Percentiles rank a stretch among this genome's conserved stretches.
These are phyloP conservation scores for Pristionchus fissidentatus DNA, from an alignment of 2,888 invertebrate species.

Conservation along the genomic window DNA sequence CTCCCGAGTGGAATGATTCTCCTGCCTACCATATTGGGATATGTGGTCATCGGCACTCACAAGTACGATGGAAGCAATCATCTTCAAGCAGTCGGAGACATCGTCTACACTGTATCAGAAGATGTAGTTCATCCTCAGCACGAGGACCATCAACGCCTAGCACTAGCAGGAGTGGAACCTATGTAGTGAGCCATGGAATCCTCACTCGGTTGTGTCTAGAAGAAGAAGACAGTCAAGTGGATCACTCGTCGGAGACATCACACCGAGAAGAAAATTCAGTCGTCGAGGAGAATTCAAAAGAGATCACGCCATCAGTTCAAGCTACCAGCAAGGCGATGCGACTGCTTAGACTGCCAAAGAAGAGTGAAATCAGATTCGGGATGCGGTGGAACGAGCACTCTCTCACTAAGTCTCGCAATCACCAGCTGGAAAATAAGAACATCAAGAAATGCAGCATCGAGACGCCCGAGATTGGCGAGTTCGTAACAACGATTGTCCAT, in stretches of 20 bases:
- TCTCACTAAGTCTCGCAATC: background rate
- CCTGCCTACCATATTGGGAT: background rate
- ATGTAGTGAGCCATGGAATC: background rate
- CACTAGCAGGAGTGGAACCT: no score
- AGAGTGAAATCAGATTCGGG: background rate
- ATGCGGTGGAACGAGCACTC: background rate
- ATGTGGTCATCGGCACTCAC: background rate
- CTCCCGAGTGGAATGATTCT: conserved; percentile 11
- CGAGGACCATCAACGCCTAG: no score
- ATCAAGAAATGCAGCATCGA: background rate
- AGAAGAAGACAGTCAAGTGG: background rate
- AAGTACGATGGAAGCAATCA: background rate
- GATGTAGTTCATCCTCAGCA: no score
- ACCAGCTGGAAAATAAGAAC: background rate
- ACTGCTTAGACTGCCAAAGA: background rate
- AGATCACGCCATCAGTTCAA: background rate
- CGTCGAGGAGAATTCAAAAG: background rate
- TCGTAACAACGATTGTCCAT: background rate
- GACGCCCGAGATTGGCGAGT: background rate
- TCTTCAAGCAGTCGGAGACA: background rate
- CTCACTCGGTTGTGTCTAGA: background rate
- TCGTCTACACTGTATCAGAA: no score
- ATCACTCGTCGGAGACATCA: background rate
- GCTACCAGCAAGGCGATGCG: background rate
- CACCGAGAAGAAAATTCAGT: background rate